Base-by-base conservation (phyloP, 2,888 invertebrate genomes). In the Metopia argyrocephala region DNA sequence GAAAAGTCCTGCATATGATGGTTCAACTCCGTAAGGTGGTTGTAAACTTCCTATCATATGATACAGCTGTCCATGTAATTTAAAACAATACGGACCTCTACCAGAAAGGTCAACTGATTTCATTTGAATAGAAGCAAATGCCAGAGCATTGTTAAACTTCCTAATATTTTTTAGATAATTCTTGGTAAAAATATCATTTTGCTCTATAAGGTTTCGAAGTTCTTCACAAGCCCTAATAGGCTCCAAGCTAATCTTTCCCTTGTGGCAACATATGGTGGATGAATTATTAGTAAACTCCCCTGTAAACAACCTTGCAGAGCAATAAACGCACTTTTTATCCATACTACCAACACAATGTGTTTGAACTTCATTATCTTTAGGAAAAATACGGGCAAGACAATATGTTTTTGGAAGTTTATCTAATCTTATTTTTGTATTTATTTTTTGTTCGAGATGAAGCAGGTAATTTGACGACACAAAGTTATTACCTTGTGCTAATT, bases 211-310 rank as follows among this genome's bases (percentile, higher is more conserved):
- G 7, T 12, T 27, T 59, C 46, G 38, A n/a, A 62, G 46, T 45
- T 62, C 62, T 45, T 46, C 45, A 20, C 62, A 62, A 21, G 45
- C 45, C n/a, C 45, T 46, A 62, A 27, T 46, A 15, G 21, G 28
- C 28, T 20, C 46, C 21, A 62, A 38, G 48, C 62, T 62, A 45
- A 62, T 27, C 46, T 62, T 62, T 25, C 62, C 46, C 25, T 62
- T 62, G 48, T 64, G 64, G 50, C 64, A 64, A 64, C 64, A 64
- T 48, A 64, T 64, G 27, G 66, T 52, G 12, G 52, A 54, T 38
- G 5, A 2, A 4, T 38, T 38, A 38, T 3, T 15, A 3, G 38
- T 38, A 38, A 38, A 38, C 38, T 38, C 38, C 38, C 38, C 38
- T 38, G 38, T 38, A 4, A 38, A 38, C 38, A 38, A 38, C 38